Conservation (phyloP, 2,797 vertebrate genomes). For the Telmatherina bonti region DNA sequence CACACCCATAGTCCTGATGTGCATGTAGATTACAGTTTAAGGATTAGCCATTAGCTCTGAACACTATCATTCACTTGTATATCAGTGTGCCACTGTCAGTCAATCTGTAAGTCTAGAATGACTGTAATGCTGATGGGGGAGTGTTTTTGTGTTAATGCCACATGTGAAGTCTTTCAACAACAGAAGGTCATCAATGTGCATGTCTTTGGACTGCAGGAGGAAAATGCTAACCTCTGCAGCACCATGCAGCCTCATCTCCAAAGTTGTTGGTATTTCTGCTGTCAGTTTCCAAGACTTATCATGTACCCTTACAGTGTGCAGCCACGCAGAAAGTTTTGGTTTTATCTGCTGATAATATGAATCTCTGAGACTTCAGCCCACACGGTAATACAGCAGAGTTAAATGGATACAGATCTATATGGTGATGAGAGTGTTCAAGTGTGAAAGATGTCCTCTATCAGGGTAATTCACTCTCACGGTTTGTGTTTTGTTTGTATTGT, state of each 20-base stretch:
- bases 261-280: neutral
- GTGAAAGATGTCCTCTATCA: constrained; percentile 1
- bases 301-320: neutral
- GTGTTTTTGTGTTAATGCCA: too few species aligned
- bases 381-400: constrained; percentile 16
- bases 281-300: neutral
- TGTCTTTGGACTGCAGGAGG: neutral
- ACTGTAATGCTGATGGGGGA: too few species aligned
- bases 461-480: neutral
- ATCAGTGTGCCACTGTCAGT: too few species aligned
- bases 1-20: neutral
- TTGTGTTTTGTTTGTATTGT: constrained; percentile 11
- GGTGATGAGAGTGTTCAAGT: constrained; percentile 7
- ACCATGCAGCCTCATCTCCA: neutral
- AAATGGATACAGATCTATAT: neutral
- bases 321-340: constrained; percentile 20
- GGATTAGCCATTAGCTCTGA: neutral
- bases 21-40: neutral
- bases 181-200: neutral
- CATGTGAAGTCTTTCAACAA: too few species aligned
- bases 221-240: neutral
- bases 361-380: constrained; percentile 20
- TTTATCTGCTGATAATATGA: constrained; percentile 29
- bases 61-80: too few species aligned
- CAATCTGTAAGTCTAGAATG: too few species aligned